Conservation (phyloP, 2,888 invertebrate species). For the Reticulitermes lucifugus region DNA sequence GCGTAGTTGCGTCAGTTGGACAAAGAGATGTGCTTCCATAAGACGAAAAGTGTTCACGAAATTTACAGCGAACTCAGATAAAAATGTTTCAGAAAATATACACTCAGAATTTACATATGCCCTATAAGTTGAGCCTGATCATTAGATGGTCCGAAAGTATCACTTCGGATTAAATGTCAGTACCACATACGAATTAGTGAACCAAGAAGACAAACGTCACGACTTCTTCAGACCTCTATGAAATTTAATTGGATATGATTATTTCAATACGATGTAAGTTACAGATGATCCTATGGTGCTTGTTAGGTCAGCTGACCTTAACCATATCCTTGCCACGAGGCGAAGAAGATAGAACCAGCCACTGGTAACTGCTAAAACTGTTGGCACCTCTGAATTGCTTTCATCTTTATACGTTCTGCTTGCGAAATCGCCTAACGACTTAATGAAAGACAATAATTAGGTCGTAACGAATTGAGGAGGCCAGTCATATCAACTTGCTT, state of each 20-base stretch:
- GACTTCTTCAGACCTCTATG: neutral
- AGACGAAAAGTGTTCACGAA: too few relatives aligned
- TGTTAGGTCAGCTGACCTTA: too few relatives aligned
- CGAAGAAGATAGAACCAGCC: neutral
- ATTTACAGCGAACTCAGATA: too few relatives aligned
- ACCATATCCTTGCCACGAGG: too few relatives aligned
- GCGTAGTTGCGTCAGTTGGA: too few relatives aligned
- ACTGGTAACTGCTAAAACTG: neutral
- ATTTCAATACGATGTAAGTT: neutral
- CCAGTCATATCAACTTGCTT: neutral
- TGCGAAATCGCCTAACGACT: neutral
- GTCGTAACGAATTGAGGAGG: neutral
- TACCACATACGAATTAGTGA: neutral
- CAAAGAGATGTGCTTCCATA: too few relatives aligned
- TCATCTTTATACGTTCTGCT: neutral
- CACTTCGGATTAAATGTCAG: neutral
- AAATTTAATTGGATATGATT: neutral
- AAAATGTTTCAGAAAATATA: too few relatives aligned
- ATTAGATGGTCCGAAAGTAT: neutral
- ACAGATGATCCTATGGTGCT: too few relatives aligned
- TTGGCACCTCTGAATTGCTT: neutral
- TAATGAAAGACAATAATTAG: constrained; percentile 1
- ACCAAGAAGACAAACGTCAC: neutral
- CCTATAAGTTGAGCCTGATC: too few relatives aligned
- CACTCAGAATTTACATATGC: too few relatives aligned